These are phyloP conservation scores for Nephrocerus scutellatus DNA, from an alignment of 2,888 invertebrate genomes.

Conservation along the genomic window DNA sequence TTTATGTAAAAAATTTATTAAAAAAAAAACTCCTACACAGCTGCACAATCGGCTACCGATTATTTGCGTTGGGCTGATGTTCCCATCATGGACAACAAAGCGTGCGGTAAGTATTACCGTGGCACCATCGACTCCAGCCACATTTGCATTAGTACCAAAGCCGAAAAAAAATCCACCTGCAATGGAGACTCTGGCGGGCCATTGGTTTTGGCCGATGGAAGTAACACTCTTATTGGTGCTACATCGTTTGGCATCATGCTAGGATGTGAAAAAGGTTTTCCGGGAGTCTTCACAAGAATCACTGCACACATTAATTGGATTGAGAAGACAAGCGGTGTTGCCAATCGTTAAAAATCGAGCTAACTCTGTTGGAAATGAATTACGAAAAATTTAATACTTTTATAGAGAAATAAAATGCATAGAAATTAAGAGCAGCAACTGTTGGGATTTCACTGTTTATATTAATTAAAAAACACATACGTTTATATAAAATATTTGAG, in stretches of 20 bases:
- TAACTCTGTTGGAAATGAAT: too few species aligned
- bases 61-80: constrained; percentile 28
- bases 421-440: too few species aligned
- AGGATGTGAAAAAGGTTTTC: constrained; percentile 40
- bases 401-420: too few species aligned
- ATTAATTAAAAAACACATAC: too few species aligned
- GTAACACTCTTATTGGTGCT: constrained; percentile 32
- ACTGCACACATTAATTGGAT: constrained; percentile 42
- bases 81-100: constrained; percentile 28
- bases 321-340: constrained; percentile 24
- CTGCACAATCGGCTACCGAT: constrained; percentile 28
- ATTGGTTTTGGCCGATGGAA: constrained; percentile 29
- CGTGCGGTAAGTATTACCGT: constrained; percentile 28
- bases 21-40: constrained; percentile 4
- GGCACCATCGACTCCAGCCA: constrained; percentile 24
- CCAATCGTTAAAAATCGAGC: constrained; percentile 27
- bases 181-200: constrained; percentile 45
- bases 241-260: constrained; percentile 39
- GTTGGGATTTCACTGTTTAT: too few species aligned
- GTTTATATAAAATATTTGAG: too few species aligned
- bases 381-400: too few species aligned
- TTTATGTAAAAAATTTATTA: neutral
- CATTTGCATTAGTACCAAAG: constrained; percentile 36
- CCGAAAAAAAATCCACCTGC: constrained; percentile 31
- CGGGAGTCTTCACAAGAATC: constrained; percentile 41